Evolutionary conservation across 2,797 vertebrate species (phyloP).

Genomic region (Acipenser oxyrinchus): DNA sequence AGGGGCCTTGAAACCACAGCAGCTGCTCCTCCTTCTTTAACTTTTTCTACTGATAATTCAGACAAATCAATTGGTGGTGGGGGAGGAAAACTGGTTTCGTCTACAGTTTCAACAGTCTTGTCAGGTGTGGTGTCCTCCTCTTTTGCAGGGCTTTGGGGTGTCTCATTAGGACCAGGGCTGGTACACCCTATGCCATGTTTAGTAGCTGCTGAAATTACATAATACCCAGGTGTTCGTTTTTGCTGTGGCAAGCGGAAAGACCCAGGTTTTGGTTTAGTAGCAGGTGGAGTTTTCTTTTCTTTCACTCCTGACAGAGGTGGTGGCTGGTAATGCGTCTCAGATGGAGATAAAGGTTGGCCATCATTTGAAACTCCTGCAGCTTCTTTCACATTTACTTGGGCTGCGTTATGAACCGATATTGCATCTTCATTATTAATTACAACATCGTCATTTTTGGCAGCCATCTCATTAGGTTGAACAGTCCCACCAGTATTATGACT

Average conservation of each 20-base stretch:
- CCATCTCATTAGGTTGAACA: conserved; percentile 23
- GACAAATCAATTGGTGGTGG: conserved; percentile 32
- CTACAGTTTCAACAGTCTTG: conserved; percentile 24
- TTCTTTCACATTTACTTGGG: conserved; percentile 6
- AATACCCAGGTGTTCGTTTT: conserved; percentile 74
- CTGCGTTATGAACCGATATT: conserved; percentile 23
- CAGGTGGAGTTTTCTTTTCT: conserved; percentile 67
- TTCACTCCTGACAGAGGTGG: conserved; percentile 51
- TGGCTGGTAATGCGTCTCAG: conserved; percentile 41
- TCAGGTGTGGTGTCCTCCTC: conserved; percentile 41
- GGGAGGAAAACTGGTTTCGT: conserved; percentile 31
- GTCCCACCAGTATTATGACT: conserved; percentile 32
- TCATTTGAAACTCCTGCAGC: conserved; percentile 21
- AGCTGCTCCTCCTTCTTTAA: conserved; percentile 11
- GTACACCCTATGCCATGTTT: conserved; percentile 47
- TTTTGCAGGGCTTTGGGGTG: conserved; percentile 31
- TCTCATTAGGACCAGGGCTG: conserved; percentile 46
- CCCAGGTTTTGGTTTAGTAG: conserved; percentile 78
- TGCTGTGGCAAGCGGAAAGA: conserved; percentile 88
- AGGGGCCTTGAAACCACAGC: too few relatives aligned
- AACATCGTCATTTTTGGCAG: conserved; percentile 30
- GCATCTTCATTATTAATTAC: conserved; percentile 33
- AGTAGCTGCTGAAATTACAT: conserved; percentile 83
- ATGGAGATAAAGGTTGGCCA: conserved; percentile 12
- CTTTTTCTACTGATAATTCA: conserved; percentile 26